A percentile compares a stretch with the other conserved stretches of the same genome.
Conservation (phyloP, 2,113 vertebrate genomes). For the Prinia subflava region DNA sequence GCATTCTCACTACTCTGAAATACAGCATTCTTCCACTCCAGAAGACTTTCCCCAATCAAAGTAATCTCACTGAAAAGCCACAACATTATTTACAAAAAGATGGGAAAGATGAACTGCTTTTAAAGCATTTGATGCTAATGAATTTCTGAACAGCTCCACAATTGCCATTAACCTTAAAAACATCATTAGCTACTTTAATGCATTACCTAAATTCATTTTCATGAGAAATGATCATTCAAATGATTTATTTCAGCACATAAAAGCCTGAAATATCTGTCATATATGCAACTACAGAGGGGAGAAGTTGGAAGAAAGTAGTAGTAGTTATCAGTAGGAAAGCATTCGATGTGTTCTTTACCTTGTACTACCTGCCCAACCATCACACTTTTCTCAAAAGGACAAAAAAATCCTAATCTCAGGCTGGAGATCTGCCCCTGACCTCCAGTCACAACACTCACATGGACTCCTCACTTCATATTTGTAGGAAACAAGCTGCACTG, state of each 20-base stretch:
- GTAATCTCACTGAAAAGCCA: neutral
- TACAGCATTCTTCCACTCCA: neutral
- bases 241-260: neutral
- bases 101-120: neutral
- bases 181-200: neutral
- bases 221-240: neutral
- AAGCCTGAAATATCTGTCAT: neutral
- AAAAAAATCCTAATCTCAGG: neutral
- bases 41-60: neutral
- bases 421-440: neutral
- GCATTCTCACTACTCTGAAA: neutral
- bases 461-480: neutral
- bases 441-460: neutral
- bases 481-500: neutral
- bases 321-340: neutral
- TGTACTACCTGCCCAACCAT: neutral
- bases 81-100: neutral
- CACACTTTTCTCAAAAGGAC: neutral
- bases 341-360: neutral
- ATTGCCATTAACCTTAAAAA: neutral
- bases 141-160: neutral
- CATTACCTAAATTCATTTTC: neutral
- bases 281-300: neutral
- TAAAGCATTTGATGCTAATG: neutral
- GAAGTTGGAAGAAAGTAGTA: neutral